A percentile compares a stretch with the other conserved stretches of the same genome.
phyloP scores from a whole-genome alignment of 1,140 invertebrate genomes.

The Zaprionus tsacasi region DNA sequence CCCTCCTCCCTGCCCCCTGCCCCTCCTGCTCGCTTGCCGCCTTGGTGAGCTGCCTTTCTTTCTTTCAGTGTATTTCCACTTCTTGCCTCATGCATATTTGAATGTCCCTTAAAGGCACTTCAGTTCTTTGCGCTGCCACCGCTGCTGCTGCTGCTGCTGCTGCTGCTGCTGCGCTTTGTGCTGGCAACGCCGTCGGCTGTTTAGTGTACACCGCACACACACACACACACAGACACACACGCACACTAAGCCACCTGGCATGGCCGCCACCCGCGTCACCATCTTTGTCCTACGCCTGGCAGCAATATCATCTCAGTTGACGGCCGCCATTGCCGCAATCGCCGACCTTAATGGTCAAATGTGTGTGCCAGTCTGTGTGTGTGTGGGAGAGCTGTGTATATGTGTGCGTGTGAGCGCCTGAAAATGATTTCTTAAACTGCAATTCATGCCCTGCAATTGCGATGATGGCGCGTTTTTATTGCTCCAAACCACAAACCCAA shows the following conservation, averaged over 20 bases:
- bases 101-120: slow-evolving; percentile 82
- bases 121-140: slow-evolving; percentile 56
- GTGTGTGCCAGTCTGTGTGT: slow-evolving; percentile 18
- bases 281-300: slow-evolving; percentile 25
- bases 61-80: slow-evolving; percentile 37
- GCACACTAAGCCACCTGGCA: background rate
- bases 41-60: background rate
- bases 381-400: background rate
- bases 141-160: slow-evolving; percentile 15
- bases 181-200: slow-evolving; percentile 51
- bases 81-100: slow-evolving; percentile 78
- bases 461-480: slow-evolving; percentile 80
- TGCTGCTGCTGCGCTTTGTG: slow-evolving; percentile 35
- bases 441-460: slow-evolving; percentile 77
- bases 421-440: slow-evolving; percentile 75
- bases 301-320: slow-evolving; percentile 73
- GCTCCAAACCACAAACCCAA: slow-evolving; percentile 4
- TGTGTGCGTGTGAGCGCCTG: slow-evolving; percentile 24
- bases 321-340: slow-evolving; percentile 64
- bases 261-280: slow-evolving; percentile 20
- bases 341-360: slow-evolving; percentile 79
- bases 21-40: background rate
- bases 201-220: slow-evolving; percentile 35
- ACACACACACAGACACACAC: slow-evolving; percentile 21
- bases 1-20: no score